Evolutionary conservation across 2,797 vertebrate species (phyloP), one percentile per base, ranked within the genome.

Genomic region (Xyrichtys novacula): DNA sequence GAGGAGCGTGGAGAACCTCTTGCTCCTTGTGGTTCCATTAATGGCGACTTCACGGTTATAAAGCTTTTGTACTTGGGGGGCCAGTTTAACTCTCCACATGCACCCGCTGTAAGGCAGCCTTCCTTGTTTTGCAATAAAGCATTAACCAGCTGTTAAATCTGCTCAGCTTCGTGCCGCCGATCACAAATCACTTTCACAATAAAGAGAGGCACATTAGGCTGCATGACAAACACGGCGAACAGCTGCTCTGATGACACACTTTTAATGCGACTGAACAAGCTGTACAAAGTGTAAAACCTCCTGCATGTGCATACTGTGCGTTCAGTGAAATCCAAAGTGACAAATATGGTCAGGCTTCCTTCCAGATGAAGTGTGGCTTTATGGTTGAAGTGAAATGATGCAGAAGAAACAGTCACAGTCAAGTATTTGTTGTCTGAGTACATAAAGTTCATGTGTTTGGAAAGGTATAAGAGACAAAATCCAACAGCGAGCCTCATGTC

Each of bases 241-340:
- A 71, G 61, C 69, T 83, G 80, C 19, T 80, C 50, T 0, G 47
- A 75, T 81, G 70, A 76, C 71, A 74, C 74, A 44, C 58, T 58
- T n/a, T 0, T 23, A 43, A 3, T 54, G 15, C n/a, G 61, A 54
- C 46, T 22, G 62, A 71, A 73, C 19, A 48, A 11, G 29, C 9
- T 22, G 58, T 60, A 44, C 54, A 6, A 4, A 15, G 23, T 26
- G 62, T 62, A 54, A n/a, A 54, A 47, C 48, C 44, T 70, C 22
- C 50, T 58, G 44, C 17, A 26, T 19, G 29, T 40, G 57, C 17
- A 20, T 16, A 15, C 38, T 54, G 31, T 42, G 61, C 62, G 23
- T 34, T 15, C 46, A 46, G 56, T 66, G 52, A 63, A 53, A 34
- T 29, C 57, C 47, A 58, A 9, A 12, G 40, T 72, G 34, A 65